Base-by-base conservation (phyloP, 2,797 vertebrate species). In the Melanotaenia boesemani region DNA sequence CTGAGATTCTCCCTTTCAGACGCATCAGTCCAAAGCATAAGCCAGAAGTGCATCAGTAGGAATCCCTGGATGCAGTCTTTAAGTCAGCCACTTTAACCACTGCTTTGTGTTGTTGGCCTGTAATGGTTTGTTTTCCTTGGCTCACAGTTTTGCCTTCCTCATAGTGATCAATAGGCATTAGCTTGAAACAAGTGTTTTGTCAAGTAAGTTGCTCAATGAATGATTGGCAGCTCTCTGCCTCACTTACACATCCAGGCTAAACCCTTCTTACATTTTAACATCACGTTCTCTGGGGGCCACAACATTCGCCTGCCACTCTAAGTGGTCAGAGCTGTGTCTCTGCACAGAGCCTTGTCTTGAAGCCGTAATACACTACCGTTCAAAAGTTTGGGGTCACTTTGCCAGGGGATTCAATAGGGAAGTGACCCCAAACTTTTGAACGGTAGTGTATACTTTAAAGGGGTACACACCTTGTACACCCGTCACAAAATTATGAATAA, bases 121-220 rank as follows among this genome's bases (percentile, higher is more conserved):
- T 77, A 67, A 79, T 68, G 57, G 62, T 81, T 82, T 84, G 72
- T 82, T 85, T 83, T 67, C 50, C 76, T 80, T 72, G 77, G 62
- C 69, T 76, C 63, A 59, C 74, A 75, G 37, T 79, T 79, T 83
- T 79, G 60, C 63, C 62, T 67, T 0, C 13, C 74, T 74, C 67
- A 20, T 26, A 59, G 65, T 83, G 81, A 89, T 87, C 88, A 84
- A 87, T 85, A 83, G 70, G 75, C 72, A 82, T 85, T 81, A 84
- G 28, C 77, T 81, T 63, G 65, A 83, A 76, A 89, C 78, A 81
- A 77, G 64, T 81, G 76, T 82, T 88, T 89, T 82, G 65, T 85
- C 76, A 68, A 82, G 79, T 61, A 62, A 61, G 67, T 54, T 80
- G 63, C 82, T 83, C 79, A 63, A 67, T 18, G 76, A 77, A n/a